Base-by-base conservation (phyloP, 2,888 invertebrate species). In the Pegoplata infirma region DNA sequence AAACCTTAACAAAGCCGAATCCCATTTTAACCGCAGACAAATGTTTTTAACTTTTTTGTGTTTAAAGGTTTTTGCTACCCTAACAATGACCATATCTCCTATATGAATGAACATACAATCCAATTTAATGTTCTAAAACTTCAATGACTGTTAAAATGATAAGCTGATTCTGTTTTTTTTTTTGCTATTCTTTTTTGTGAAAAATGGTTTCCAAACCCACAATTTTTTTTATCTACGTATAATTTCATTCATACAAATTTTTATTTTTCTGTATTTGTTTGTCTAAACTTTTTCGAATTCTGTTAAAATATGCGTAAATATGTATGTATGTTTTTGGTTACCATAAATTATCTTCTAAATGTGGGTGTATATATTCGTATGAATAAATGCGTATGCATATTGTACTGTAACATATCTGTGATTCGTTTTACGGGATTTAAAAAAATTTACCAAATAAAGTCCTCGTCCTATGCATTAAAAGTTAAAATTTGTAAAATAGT, bases 271-370 rank as follows among this genome's bases (percentile, higher is more conserved):
- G 32, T 32, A 3, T 32, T 10, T 10, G n/a, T 32, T 32, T 28
- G 6, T 28, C 3, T 28, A 4, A 8, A 32, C 12, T 32, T 23
- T 23, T 23, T 23, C 6, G 10, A 32, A 32, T 32, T 32, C 12
- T 3, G 32, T 32, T 32, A 32, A 32, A 32, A 16, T 44, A 14
- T 19, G 17, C 5, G 28, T 64, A 21, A 16, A n/a, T 25, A 14
- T 5, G 51, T 25, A n/a, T 19, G 6, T 19, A 0, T 5, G 19
- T 46, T 40, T 28, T 10, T 71, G 53, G 36, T 63, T 49, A 40
- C 46, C 58, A 73, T 66, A 73, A 73, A 73, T 77, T 67, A 68
- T 73, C 56, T 56, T 40, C 40, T 40, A 71, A 58, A 64, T 53
- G 25, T 55, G n/a, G n/a, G 21, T 25, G 21, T 36, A 69, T 23